Conservation (phyloP, 2,888 invertebrate species). For the Spodoptera exigua region DNA sequence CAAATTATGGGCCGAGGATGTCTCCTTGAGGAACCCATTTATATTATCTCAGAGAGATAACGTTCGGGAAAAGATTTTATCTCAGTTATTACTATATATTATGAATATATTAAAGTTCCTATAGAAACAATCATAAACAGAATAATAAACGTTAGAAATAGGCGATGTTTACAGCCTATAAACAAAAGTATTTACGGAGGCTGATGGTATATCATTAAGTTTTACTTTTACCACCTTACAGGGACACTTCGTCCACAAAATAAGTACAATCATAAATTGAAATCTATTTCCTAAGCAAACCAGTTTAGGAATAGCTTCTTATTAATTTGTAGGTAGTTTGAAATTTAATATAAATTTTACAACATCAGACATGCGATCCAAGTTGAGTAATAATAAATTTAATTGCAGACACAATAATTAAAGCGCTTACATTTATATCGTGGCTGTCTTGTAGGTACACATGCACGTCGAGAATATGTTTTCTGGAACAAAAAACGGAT, state of each 20-base stretch:
- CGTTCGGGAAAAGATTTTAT: conserved; percentile 19
- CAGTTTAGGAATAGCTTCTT: conserved; percentile 14
- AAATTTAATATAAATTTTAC: conserved; percentile 36
- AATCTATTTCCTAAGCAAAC: conserved; percentile 32
- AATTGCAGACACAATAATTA: conserved; percentile 55
- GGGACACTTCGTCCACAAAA: conserved; percentile 42
- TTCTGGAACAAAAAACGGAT: conserved; percentile 71
- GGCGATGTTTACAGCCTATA: conserved; percentile 60
- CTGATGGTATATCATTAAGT: conserved; percentile 49
- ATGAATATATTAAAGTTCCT: conserved; percentile 49
- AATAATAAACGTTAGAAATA: conserved; percentile 47
- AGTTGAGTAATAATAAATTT: conserved; percentile 47
- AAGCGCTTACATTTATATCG: conserved; percentile 81
- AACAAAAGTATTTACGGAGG: conserved; percentile 56
- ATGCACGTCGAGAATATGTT: conserved; percentile 57
- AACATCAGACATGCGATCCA: conserved; percentile 38
- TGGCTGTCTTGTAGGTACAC: conserved; percentile 65
- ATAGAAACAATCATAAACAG: conserved; percentile 58
- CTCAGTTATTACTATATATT: conserved; percentile 27
- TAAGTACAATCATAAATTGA: conserved; percentile 44
- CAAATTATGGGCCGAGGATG: conserved; percentile 4
- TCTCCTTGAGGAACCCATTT: conserved; percentile 19
- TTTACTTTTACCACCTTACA: conserved; percentile 55
- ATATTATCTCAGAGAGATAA: conserved; percentile 28
- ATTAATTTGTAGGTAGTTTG: conserved; percentile 32